These are phyloP conservation scores for Homarus gammarus DNA, from an alignment of 2,888 invertebrate species.

Conservation along the genomic window DNA sequence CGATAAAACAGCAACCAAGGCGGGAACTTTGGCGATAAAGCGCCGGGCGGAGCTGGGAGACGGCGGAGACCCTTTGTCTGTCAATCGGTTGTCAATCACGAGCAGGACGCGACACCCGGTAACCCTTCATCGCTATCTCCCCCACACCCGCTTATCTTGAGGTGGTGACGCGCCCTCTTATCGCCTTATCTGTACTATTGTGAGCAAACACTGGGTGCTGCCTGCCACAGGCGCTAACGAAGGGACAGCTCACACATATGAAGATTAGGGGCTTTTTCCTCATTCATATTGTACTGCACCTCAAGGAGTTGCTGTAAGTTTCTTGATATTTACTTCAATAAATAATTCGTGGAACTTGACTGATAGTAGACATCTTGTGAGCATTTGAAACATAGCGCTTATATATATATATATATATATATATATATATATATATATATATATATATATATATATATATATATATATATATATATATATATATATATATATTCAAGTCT, in stretches of 20 bases:
- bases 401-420: no score
- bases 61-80: constrained; percentile 49
- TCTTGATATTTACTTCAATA: no score
- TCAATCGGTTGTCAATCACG: constrained; percentile 65
- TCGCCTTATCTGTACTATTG: constrained; percentile 50
- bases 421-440: no score
- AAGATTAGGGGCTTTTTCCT: no score
- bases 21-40: constrained; percentile 60
- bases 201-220: constrained; percentile 48
- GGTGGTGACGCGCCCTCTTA: constrained; percentile 60
- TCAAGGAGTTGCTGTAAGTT: no score
- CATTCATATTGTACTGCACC: no score
- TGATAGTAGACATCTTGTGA: no score
- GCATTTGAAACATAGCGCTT: no score
- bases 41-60: neutral
- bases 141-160: constrained; percentile 62
- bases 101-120: constrained; percentile 46
- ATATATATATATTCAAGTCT: no score
- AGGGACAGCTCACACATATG: neutral
- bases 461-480: no score
- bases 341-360: no score
- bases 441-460: no score
- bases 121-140: constrained; percentile 68
- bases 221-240: constrained; percentile 14
- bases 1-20: constrained; percentile 47